These are phyloP conservation scores for Aricia artaxerxes DNA, from an alignment of 2,888 invertebrate genomes.

Conservation along the genomic window DNA sequence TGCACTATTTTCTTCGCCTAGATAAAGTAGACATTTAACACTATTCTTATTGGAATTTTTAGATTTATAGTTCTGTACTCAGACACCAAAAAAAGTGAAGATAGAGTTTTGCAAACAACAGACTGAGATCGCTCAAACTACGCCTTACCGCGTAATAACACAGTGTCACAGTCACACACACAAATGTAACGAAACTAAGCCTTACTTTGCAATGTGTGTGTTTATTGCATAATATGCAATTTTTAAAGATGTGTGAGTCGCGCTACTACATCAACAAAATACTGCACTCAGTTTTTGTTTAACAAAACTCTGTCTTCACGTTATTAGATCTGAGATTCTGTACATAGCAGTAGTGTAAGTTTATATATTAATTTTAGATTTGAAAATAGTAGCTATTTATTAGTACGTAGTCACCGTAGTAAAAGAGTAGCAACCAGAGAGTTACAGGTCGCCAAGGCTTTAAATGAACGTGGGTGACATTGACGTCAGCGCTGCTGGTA, in stretches of 20 bases:
- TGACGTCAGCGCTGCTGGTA: too few relatives aligned
- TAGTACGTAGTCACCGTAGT: neutral
- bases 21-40: constrained; percentile 11
- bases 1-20: constrained; percentile 26
- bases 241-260: too few relatives aligned
- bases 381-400: neutral
- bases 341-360: constrained; percentile 7
- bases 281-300: neutral
- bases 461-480: too few relatives aligned
- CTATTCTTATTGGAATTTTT: constrained; percentile 8
- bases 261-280: neutral
- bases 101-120: neutral
- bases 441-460: too few relatives aligned
- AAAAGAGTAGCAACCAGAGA: neutral
- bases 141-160: neutral
- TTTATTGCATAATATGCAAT: neutral
- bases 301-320: neutral
- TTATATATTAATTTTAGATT: neutral
- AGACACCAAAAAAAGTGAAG: neutral
- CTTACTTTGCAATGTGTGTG: neutral
- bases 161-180: neutral
- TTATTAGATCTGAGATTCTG: neutral
- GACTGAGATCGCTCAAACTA: neutral
- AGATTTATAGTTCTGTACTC: neutral
- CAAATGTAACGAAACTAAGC: neutral